Percentiles rank a stretch among this genome's conserved stretches.
Evolutionary conservation across 2,888 invertebrate genomes (phyloP).

Genomic region (Druceiella hillmani): DNA sequence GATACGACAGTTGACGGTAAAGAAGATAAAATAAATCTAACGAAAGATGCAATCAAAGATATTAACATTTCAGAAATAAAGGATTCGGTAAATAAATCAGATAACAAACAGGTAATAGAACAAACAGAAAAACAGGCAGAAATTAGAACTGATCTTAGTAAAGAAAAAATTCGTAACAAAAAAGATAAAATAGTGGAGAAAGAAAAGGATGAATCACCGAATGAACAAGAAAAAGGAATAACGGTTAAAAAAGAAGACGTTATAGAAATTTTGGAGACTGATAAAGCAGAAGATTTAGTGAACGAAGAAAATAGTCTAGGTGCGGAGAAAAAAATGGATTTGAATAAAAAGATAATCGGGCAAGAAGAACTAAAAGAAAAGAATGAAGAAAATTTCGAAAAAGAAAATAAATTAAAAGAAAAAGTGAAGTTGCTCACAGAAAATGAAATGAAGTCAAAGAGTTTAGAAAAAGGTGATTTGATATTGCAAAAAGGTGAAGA

Average conservation of each 20-base stretch:
- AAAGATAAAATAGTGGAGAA: slow-evolving; percentile 20
- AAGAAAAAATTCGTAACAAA: slow-evolving; percentile 18
- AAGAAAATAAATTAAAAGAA: slow-evolving; percentile 6
- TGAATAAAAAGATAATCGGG: background rate
- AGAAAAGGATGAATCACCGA: slow-evolving; percentile 17
- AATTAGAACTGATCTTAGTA: slow-evolving; percentile 15
- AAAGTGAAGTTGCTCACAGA: slow-evolving; percentile 5
- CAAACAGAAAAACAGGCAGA: slow-evolving; percentile 24
- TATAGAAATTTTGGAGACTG: too few species aligned
- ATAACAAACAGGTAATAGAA: slow-evolving; percentile 16
- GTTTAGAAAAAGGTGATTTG: background rate
- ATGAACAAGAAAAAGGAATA: slow-evolving; percentile 17
- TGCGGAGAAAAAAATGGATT: slow-evolving; percentile 8
- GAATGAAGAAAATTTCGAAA: slow-evolving; percentile 5
- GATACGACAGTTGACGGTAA: too few species aligned
- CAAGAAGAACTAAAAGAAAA: slow-evolving; percentile 10
- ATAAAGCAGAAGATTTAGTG: slow-evolving; percentile 11
- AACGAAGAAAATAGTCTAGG: slow-evolving; percentile 2
- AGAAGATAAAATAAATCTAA: too few species aligned
- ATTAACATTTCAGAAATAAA: too few species aligned
- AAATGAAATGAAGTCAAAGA: slow-evolving; percentile 7
- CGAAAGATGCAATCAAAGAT: too few species aligned
- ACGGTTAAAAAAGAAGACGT: slow-evolving; percentile 5
- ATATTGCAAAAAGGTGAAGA: background rate
- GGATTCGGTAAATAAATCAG: slow-evolving; percentile 12